These are phyloP conservation scores for Sebastes minor DNA, from an alignment of 2,797 vertebrate species.

Conservation along the genomic window DNA sequence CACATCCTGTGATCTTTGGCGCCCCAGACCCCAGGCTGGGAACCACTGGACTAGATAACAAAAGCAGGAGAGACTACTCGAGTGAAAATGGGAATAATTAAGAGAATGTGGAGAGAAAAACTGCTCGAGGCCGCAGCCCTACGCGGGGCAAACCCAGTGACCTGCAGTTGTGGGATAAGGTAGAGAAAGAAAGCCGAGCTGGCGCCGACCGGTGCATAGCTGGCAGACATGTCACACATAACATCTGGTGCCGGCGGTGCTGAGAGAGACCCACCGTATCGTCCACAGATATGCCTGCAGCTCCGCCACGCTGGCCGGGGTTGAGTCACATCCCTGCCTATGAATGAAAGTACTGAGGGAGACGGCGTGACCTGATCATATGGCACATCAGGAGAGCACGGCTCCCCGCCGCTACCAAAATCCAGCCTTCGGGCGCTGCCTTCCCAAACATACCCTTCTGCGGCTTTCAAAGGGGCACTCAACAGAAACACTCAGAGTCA, in stretches of 20 bases:
- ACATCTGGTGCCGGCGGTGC: slow-evolving; percentile 67
- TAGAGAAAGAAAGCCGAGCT: slow-evolving; percentile 38
- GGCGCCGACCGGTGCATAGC: slow-evolving; percentile 14
- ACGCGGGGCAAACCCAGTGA: slow-evolving; percentile 44
- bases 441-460: slow-evolving; percentile 34
- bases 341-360: slow-evolving; percentile 59
- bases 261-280: slow-evolving; percentile 19
- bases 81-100: slow-evolving; percentile 39
- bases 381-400: slow-evolving; percentile 40
- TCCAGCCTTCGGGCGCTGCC: slow-evolving; percentile 18
- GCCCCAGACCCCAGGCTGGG: no score
- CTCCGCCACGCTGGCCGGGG: slow-evolving; percentile 25
- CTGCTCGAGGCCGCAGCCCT: slow-evolving; percentile 9
- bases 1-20: no score
- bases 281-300: slow-evolving; percentile 47
- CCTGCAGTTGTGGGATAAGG: slow-evolving; percentile 36
- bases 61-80: background rate
- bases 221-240: slow-evolving; percentile 52
- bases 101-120: slow-evolving; percentile 32
- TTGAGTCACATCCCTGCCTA: slow-evolving; percentile 49
- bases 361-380: slow-evolving; percentile 56
- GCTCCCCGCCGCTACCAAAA: slow-evolving; percentile 29
- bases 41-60: background rate
- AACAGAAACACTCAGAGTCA: slow-evolving; percentile 16
- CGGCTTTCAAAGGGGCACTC: slow-evolving; percentile 38